Evolutionary conservation across 2,797 vertebrate genomes (phyloP).

Genomic region (Lagodon rhomboides): DNA sequence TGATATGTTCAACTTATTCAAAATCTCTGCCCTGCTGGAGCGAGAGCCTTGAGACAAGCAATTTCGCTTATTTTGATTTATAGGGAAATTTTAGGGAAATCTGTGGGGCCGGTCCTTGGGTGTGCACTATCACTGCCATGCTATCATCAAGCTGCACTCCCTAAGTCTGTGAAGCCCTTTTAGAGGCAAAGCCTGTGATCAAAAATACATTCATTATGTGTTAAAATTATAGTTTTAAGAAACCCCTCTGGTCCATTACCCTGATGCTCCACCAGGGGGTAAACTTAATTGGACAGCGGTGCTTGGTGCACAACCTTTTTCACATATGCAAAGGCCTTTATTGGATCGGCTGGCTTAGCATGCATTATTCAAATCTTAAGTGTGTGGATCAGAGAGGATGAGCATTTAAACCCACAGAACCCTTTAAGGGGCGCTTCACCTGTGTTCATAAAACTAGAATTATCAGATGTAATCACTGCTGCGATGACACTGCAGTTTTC

Average conservation of each 20-base stretch:
- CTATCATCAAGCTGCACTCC: neutral
- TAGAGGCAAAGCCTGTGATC: neutral
- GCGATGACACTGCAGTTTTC: constrained; percentile 30
- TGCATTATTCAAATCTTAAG: constrained; percentile 14
- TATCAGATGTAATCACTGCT: constrained; percentile 10
- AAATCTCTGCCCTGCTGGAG: neutral
- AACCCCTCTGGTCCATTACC: neutral
- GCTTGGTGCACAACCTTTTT: neutral
- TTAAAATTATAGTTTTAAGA: neutral
- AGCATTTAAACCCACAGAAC: constrained; percentile 14
- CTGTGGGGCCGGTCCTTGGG: neutral
- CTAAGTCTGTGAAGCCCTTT: neutral
- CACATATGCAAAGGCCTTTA: neutral
- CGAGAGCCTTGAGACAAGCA: neutral
- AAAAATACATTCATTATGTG: neutral
- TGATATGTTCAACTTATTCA: neutral
- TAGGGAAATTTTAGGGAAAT: neutral
- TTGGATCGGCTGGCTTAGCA: neutral
- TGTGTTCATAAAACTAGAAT: constrained; percentile 27
- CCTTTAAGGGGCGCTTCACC: neutral
- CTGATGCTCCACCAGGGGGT: neutral
- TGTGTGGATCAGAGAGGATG: neutral
- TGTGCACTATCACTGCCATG: neutral
- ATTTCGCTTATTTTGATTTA: neutral
- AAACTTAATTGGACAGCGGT: constrained; percentile 3